Base-by-base conservation (phyloP, 2,888 invertebrate genomes). In the Danaus chrysippus region DNA sequence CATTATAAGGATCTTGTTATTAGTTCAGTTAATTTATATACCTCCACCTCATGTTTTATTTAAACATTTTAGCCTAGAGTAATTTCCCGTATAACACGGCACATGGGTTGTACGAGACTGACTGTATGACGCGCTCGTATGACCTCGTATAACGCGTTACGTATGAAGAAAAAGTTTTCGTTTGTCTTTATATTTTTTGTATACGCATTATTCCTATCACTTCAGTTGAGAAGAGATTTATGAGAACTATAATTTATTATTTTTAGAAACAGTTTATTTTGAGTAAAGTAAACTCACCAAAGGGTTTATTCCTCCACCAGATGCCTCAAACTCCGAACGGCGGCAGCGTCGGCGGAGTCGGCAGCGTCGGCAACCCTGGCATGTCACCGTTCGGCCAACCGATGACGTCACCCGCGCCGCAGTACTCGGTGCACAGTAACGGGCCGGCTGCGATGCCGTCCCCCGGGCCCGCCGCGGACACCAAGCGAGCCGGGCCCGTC, bases 311-410 rank as follows among this genome's bases (percentile, higher is more conserved):
- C 11, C 8, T 10, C 15, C 13, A 15, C 15, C 91, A 86, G 82
- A 82, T 86, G 85, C 87, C 93, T 55, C 86, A 83, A 34, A 89
- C 92, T 46, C 92, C 93, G 1, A 93, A 93, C 76, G 91, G 92
- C 52, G 92, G 91, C 42, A 66, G 91, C n/a, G 88, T 90, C 42
- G 86, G 92, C 64, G 87, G 91, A 67, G 76, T 83, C 60, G 81
- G 83, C 56, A 81, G 93, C 62, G 90, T 91, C 56, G 87, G 92
- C 69, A 93, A 93, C 80, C 92, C 94, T 13, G 94, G 94, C 66
- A 91, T 95, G 75, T 95, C 95, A 46, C 95, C 96, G 15, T 96
- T 95, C 79, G 93, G 92, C 0, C 91, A 92, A 73, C 92, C 92
- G 62, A 92, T 93, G 84, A 91, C 93, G 76, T 93, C 93, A 42